A percentile compares a stretch with the other conserved stretches of the same genome.
Evolutionary conservation across 2,888 invertebrate genomes (phyloP).

Genomic region (Drymonia ruficornis): DNA sequence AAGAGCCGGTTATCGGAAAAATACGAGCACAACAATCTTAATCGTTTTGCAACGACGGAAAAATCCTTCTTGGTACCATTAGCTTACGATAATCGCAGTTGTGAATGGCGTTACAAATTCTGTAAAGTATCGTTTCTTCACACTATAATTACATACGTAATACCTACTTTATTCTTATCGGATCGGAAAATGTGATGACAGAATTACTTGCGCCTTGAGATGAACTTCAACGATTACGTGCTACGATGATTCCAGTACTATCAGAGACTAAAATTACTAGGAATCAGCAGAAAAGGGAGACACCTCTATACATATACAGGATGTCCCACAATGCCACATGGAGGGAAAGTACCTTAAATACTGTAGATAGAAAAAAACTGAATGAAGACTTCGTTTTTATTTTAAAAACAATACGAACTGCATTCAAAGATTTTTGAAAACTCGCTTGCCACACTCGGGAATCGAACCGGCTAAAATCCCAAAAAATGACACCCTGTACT

Average conservation of each 20-base stretch:
- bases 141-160: slow-evolving; percentile 12
- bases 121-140: slow-evolving; percentile 15
- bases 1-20: not conserved
- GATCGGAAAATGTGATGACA: slow-evolving; percentile 12
- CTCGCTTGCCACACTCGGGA: too few relatives aligned
- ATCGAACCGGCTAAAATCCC: too few relatives aligned
- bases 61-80: not conserved
- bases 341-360: too few relatives aligned
- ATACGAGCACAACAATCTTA: not conserved
- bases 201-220: slow-evolving; percentile 11
- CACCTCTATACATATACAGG: too few relatives aligned
- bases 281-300: too few relatives aligned
- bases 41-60: not conserved
- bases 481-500: too few relatives aligned
- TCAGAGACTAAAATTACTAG: too few relatives aligned
- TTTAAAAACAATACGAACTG: too few relatives aligned
- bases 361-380: too few relatives aligned
- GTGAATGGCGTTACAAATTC: slow-evolving; percentile 21
- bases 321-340: too few relatives aligned
- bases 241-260: not conserved
- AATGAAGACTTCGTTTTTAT: too few relatives aligned
- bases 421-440: too few relatives aligned
- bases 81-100: not conserved
- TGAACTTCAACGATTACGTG: not conserved
- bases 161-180: slow-evolving; percentile 15